These are phyloP conservation scores for Esperia sulphurella DNA, from an alignment of 2,888 invertebrate species.

Conservation along the genomic window DNA sequence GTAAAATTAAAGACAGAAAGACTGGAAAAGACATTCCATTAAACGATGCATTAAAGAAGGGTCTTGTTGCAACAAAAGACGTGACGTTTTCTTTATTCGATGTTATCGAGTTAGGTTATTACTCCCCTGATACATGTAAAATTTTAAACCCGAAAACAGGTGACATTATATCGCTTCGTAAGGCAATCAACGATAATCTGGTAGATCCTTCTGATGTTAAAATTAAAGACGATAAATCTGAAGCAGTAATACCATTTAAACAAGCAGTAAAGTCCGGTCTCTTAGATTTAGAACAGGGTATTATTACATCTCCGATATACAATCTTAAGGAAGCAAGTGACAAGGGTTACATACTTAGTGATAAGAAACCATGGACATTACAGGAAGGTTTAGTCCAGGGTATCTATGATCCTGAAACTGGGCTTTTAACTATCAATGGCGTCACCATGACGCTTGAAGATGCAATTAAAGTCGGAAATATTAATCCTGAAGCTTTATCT, in stretches of 20 bases:
- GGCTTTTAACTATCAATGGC: slow-evolving; percentile 84
- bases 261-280: slow-evolving; percentile 85
- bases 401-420: slow-evolving; percentile 86
- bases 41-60: slow-evolving; percentile 84
- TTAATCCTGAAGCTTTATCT: slow-evolving; percentile 87
- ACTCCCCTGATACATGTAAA: slow-evolving; percentile 84
- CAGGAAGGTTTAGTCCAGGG: slow-evolving; percentile 91
- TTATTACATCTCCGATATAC: slow-evolving; percentile 83
- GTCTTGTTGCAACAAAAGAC: slow-evolving; percentile 84
- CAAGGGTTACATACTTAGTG: slow-evolving; percentile 89
- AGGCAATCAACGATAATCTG: slow-evolving; percentile 86
- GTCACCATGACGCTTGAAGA: slow-evolving; percentile 85
- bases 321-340: slow-evolving; percentile 88
- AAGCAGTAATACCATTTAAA: slow-evolving; percentile 82
- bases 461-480: slow-evolving; percentile 85
- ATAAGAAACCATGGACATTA: slow-evolving; percentile 88
- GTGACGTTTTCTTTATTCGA: slow-evolving; percentile 86
- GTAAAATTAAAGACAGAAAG: slow-evolving; percentile 85
- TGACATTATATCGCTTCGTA: slow-evolving; percentile 84
- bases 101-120: slow-evolving; percentile 87
- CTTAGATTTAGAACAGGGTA: slow-evolving; percentile 84
- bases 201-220: slow-evolving; percentile 85
- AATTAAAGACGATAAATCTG: slow-evolving; percentile 86
- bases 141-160: slow-evolving; percentile 89
- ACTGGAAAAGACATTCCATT: slow-evolving; percentile 84